Conservation (phyloP, 2,888 invertebrate species). For the Liposcelis brunnea region DNA sequence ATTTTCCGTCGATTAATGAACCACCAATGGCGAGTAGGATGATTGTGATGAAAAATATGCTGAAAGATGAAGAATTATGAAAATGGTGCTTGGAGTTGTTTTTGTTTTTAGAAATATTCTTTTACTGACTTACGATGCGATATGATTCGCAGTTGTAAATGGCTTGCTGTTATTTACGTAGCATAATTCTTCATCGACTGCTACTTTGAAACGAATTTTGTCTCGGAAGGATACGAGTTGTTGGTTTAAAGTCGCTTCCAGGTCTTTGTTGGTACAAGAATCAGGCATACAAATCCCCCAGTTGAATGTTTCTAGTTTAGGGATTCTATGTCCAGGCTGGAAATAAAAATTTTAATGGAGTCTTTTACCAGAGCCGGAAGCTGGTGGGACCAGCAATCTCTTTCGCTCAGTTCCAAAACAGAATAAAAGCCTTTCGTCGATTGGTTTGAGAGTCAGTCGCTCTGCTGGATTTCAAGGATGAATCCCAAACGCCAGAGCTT, state of each 20-base stretch:
- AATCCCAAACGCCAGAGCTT: too few species aligned
- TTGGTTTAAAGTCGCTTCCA: conserved; percentile 29
- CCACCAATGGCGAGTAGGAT: not conserved
- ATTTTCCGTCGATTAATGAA: not conserved
- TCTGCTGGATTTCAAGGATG: too few species aligned
- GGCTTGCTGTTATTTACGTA: conserved; percentile 23
- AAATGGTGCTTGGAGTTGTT: too few species aligned
- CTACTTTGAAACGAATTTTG: conserved; percentile 26
- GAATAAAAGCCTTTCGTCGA: too few species aligned
- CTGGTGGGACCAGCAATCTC: conserved; percentile 14
- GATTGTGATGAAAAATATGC: not conserved
- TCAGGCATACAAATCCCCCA: conserved; percentile 43
- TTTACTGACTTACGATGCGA: not conserved
- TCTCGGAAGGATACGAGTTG: conserved; percentile 19
- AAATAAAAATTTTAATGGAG: conserved; percentile 11
- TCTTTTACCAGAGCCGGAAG: conserved; percentile 26
- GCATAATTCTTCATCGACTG: conserved; percentile 32
- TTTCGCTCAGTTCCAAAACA: conserved; percentile 29
- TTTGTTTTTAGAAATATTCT: not conserved
- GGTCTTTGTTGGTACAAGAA: conserved; percentile 34
- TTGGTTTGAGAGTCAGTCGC: too few species aligned
- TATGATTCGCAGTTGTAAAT: not conserved
- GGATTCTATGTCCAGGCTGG: conserved; percentile 40
- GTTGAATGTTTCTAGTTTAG: conserved; percentile 35
- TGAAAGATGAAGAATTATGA: not conserved